A percentile compares a stretch with the other conserved stretches of the same genome.
Conservation (phyloP, 2,888 invertebrate genomes). For the Macrophya alboannulata region DNA sequence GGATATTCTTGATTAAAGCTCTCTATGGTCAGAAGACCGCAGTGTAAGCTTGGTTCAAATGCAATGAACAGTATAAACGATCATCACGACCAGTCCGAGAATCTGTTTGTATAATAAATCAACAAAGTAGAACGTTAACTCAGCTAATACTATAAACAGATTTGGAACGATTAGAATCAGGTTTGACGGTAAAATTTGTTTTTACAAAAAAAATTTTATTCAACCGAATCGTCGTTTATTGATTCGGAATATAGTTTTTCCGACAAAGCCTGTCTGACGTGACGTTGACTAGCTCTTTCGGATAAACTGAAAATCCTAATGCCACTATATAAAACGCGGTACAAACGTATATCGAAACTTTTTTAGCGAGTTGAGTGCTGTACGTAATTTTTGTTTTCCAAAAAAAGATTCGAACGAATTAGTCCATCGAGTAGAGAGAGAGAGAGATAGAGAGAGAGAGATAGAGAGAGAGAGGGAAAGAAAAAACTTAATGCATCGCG, state of each 20-base stretch:
- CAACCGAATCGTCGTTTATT: not conserved
- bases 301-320: not conserved
- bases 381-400: conserved; percentile 9
- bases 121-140: conserved; percentile 1
- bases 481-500: conserved; percentile 17
- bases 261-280: not conserved
- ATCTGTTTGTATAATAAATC: conserved; percentile 5
- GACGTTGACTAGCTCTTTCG: not conserved
- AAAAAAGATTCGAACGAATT: not conserved
- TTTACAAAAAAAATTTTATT: not conserved
- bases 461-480: too few species aligned
- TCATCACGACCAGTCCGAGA: conserved; percentile 20
- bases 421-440: not conserved
- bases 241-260: not conserved
- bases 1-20: conserved; percentile 14
- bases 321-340: not conserved
- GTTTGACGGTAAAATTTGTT: not conserved
- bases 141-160: not conserved
- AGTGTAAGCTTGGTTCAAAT: conserved; percentile 22
- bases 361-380: not conserved
- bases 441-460: too few species aligned
- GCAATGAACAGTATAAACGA: conserved; percentile 17
- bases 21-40: not conserved
- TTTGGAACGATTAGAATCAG: not conserved
- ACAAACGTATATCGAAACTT: conserved; percentile 9